phyloP scores from a whole-genome alignment of 2,888 invertebrate species.

The Plebejus argus region DNA sequence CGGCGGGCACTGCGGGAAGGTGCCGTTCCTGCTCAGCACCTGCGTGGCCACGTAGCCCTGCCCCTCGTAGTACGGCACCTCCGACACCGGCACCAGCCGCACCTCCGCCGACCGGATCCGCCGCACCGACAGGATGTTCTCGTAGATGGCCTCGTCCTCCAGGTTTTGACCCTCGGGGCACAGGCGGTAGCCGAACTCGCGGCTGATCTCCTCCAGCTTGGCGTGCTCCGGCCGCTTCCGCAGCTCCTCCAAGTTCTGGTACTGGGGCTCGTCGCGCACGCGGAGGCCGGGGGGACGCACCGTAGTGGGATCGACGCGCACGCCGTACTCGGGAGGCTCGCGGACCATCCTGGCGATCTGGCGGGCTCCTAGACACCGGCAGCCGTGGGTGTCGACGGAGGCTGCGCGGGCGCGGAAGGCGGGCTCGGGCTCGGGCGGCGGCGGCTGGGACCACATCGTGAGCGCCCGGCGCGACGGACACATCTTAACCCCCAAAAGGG shows the following conservation, averaged over 20 bases:
- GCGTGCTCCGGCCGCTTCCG: conserved; percentile 76
- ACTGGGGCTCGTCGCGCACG: conserved; percentile 73
- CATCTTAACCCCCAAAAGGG: conserved; percentile 81
- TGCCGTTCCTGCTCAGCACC: conserved; percentile 74
- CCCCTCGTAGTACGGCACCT: conserved; percentile 75
- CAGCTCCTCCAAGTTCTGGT: conserved; percentile 73
- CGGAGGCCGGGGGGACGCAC: conserved; percentile 62
- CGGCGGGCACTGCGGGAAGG: conserved; percentile 77
- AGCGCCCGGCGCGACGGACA: conserved; percentile 78
- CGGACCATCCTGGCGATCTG: conserved; percentile 72
- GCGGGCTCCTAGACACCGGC: conserved; percentile 60
- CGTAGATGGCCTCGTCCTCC: conserved; percentile 77
- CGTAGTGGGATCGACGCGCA: conserved; percentile 67
- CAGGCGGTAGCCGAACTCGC: conserved; percentile 75
- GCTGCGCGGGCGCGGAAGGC: conserved; percentile 65
- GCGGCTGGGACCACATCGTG: conserved; percentile 79
- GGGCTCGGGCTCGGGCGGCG: conserved; percentile 65
- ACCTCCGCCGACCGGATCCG: conserved; percentile 77
- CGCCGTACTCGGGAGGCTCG: conserved; percentile 67
- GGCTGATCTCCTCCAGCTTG: conserved; percentile 75
- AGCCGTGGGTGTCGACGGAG: conserved; percentile 58
- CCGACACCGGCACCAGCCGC: conserved; percentile 76
- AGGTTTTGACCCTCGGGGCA: conserved; percentile 78
- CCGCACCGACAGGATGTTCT: conserved; percentile 76
- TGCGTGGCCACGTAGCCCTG: conserved; percentile 77